Evolutionary conservation across 2,113 vertebrate genomes (phyloP), one percentile per base, ranked within the genome.

Genomic region (Aplodontia rufa): DNA sequence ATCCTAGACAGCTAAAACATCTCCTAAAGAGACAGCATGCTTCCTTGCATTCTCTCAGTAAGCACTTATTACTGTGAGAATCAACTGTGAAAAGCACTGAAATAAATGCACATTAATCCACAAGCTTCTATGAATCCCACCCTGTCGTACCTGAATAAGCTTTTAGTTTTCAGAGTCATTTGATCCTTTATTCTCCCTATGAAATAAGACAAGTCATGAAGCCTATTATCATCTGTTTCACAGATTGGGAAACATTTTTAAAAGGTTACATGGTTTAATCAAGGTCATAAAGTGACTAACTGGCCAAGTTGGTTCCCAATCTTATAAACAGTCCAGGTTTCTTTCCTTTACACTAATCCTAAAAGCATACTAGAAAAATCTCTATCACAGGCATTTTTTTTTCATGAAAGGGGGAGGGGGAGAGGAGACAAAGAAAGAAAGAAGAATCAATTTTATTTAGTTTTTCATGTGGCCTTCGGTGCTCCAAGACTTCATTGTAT

Each of bases 91-190:
- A 86, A 58, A 93, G 42, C 66, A 81, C 37, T 64, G 87, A 42
- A 32, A 80, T 83, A 92, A 92, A 93, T 49, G 32, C 49, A 82
- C 60, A 82, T 53, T 92, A 51, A 90, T 53, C 45, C 80, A 96
- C 8, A 60, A 42, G 30, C 55, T 78, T 94, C 78, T 79, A 28
- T 91, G 62, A 93, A 86, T 53, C 78, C 40, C 47, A 76, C 74
- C 11, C 74, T 24, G 64, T 89, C n/a, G 8, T 80, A 96, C 28
- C 9, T 92, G 62, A 96, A 75, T 5, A 91, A 64, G 55, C 10
- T 88, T 94, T 78, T 40, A 75, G 32, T 72, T 96, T 94, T 93
- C 62, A 87, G 4, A 71, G 53, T 12, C 88, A 85, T 75, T 32
- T 76, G 58, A 88, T 76, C 71, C 22, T 45, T 71, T 64, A 72